A percentile compares a stretch with the other conserved stretches of the same genome.
Evolutionary conservation across 2,797 vertebrate species (phyloP).

Genomic region (Silurus lanzhouensis): DNA sequence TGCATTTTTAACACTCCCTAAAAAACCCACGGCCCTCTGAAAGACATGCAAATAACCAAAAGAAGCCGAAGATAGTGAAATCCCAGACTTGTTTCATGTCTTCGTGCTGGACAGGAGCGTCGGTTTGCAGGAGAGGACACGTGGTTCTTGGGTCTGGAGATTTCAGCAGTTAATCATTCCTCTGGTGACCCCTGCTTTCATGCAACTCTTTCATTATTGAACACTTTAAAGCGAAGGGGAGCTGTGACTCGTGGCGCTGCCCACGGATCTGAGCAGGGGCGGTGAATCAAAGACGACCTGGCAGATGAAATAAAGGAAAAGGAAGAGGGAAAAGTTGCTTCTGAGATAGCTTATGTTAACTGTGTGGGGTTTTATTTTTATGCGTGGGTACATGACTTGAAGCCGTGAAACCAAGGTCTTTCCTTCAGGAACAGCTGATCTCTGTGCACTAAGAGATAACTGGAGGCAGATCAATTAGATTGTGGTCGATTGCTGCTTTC

Average conservation of each 20-base stretch:
- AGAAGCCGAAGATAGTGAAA: constrained; percentile 57
- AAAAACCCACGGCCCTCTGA: constrained; percentile 51
- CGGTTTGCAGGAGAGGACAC: constrained; percentile 46
- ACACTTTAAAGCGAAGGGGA: constrained; percentile 39
- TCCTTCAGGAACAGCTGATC: neutral
- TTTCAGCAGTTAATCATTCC: constrained; percentile 54
- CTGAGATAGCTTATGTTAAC: neutral
- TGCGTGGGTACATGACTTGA: neutral
- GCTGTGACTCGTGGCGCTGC: constrained; percentile 23
- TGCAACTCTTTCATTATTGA: constrained; percentile 64
- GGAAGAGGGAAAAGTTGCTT: neutral
- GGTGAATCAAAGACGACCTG: neutral
- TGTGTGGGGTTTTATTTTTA: neutral
- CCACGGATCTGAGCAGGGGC: constrained; percentile 3
- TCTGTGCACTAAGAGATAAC: constrained; percentile 15
- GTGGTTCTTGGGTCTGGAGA: constrained; percentile 47
- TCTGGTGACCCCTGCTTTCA: constrained; percentile 44
- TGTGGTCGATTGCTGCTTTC: constrained; percentile 19
- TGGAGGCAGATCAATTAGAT: constrained; percentile 45
- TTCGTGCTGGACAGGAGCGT: constrained; percentile 39
- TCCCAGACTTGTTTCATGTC: constrained; percentile 54
- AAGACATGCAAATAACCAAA: constrained; percentile 63
- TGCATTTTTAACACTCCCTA: constrained; percentile 48
- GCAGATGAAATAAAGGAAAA: constrained; percentile 9
- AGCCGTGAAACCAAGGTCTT: neutral